Percentiles rank a stretch among this genome's conserved stretches.
These are phyloP conservation scores for Grapholita molesta DNA, from an alignment of 1,140 invertebrate species.

Conservation along the genomic window DNA sequence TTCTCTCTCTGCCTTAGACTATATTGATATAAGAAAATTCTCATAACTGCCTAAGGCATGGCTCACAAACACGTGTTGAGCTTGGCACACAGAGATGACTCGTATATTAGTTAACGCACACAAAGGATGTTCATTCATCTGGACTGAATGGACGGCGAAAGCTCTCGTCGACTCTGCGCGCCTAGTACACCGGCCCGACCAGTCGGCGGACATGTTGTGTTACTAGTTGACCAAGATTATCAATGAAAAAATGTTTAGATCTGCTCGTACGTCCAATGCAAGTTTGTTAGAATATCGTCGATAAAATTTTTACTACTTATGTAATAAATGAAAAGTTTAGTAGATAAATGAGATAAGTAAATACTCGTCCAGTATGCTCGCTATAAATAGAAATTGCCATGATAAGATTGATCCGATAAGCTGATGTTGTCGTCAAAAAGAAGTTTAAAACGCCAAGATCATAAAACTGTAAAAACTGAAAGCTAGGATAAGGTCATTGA, in stretches of 20 bases:
- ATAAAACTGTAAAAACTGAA: too few relatives aligned
- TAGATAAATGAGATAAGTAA: not conserved
- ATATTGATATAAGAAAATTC: constrained; percentile 74
- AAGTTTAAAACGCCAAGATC: not conserved
- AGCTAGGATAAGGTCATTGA: too few relatives aligned
- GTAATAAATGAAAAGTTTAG: not conserved
- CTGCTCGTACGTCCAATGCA: too few relatives aligned
- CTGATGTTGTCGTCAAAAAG: not conserved
- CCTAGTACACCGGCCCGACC: constrained; percentile 62
- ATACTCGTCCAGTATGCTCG: not conserved
- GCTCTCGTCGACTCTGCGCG: constrained; percentile 53
- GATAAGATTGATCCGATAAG: not conserved
- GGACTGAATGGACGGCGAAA: constrained; percentile 60
- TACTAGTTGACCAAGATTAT: constrained; percentile 47
- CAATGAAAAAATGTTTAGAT: too few relatives aligned
- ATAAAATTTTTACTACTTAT: too few relatives aligned
- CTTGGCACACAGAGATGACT: constrained; percentile 27
- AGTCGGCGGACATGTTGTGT: constrained; percentile 67
- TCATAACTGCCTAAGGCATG: constrained; percentile 64
- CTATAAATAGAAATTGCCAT: not conserved
- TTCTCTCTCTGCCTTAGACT: constrained; percentile 67
- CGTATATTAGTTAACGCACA: constrained; percentile 38
- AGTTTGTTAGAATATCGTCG: too few relatives aligned
- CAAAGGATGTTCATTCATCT: constrained; percentile 58
- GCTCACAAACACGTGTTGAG: constrained; percentile 65